Base-by-base conservation (phyloP, 2,888 invertebrate genomes). In the Mongoloraphidia duomilia region DNA sequence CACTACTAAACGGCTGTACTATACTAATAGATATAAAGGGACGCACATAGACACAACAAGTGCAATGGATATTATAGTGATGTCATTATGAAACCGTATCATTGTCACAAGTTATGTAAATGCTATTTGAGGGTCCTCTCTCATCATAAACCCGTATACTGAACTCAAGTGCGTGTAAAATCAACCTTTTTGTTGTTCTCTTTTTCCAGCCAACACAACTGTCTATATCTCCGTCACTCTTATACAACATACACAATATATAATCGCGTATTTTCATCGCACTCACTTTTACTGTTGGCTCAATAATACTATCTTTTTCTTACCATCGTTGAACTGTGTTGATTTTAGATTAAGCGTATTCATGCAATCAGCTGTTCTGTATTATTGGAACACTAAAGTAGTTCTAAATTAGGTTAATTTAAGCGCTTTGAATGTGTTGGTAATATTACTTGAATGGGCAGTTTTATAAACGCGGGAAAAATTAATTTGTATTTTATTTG, bases 151-250 rank as follows among this genome's bases (percentile, higher is more conserved):
- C 48, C 52, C 50, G 49, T 46, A 45, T 36, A 51, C 51, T 50
- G 64, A 68, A 74, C 70, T 72, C 73, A 74, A 74, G 74, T 74
- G 73, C 72, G 72, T 73, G 73, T 73, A 72, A 72, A 74, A 74
- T 74, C 70, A 68, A 67, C 66, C 67, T 65, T 67, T 64, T 65
- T 65, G 60, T 65, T 61, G 47, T 49, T 47, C 37, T 46, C 13
- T 44, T 38, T 41, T 36, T 36, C 40, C 44, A 37, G 46, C 26
- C 36, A 41, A 40, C 37, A 45, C 10, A 34, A 26, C 14, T 37
- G 35, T 33, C 12, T 42, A 41, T 47, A 33, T 41, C 41, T 14
- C 17, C 17, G 13, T 41, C 13, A 41, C 17, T 41, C 13, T 14
- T 14, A 26, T 26, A 9, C 41, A 26, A 3, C 26, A 6, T 26